Evolutionary conservation across 2,797 vertebrate genomes (phyloP).

Genomic region (Gymnothorax javanicus): DNA sequence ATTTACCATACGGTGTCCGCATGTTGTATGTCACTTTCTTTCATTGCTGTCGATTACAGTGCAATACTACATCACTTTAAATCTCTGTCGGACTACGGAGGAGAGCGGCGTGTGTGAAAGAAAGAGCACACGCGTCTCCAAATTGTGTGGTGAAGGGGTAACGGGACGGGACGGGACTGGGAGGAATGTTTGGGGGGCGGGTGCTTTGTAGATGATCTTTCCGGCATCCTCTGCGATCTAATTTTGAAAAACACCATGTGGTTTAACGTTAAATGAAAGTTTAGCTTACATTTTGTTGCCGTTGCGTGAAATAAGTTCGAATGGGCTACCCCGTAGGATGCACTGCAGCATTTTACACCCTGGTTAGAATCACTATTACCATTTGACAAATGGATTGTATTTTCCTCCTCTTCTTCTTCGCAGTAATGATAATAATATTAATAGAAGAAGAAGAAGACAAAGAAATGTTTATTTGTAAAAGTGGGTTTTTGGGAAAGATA

Average conservation of each 20-base stretch:
- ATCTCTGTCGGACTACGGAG: background rate
- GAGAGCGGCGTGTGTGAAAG: slow-evolving; percentile 9
- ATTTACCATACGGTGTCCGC: background rate
- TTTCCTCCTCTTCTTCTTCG: no score
- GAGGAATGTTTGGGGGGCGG: background rate
- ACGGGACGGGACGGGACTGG: slow-evolving; percentile 18
- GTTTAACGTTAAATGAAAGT: background rate
- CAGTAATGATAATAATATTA: no score
- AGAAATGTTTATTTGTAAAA: background rate
- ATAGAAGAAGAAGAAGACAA: no score
- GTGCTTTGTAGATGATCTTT: background rate
- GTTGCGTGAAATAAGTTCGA: background rate
- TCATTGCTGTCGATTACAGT: slow-evolving; percentile 12
- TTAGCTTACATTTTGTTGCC: background rate
- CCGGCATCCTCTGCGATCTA: background rate
- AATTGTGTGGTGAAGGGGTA: slow-evolving; percentile 32
- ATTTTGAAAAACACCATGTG: background rate
- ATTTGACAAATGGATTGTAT: background rate
- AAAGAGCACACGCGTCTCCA: slow-evolving; percentile 40
- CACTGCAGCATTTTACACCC: background rate
- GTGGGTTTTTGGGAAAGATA: background rate
- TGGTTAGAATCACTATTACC: background rate
- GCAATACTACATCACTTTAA: background rate
- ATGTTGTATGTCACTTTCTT: slow-evolving; percentile 5
- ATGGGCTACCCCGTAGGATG: background rate